Base-by-base conservation (phyloP, 2,888 invertebrate species). In the Phyllotreta striolata region DNA sequence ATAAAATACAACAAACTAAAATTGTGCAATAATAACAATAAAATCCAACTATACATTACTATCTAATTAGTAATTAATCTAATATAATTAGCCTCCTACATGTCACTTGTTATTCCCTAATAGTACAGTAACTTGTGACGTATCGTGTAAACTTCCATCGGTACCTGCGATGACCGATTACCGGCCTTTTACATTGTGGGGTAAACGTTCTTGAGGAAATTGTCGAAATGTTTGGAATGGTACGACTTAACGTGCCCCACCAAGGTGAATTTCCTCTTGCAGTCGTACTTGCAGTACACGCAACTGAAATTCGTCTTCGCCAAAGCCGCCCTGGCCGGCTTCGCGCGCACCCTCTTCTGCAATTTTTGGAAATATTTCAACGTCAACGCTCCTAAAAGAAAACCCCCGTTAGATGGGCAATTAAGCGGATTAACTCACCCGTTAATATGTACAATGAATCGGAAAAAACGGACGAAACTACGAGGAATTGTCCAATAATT, bases 211-310 rank as follows among this genome's bases (percentile, higher is more conserved):
- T 58, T 60, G 34, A 67, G 43, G 12, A 67, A 67, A 47, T 67
- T 60, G n/a, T 65, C 59, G 12, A 58, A 63, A 40, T 62, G 55
- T 24, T 65, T 67, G n/a, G 64, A 65, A 49, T 67, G 67, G 10
- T 66, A 67, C 8, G 63, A 63, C 43, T 64, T 67, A 5, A 67
- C 67, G 24, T 67, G 67, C n/a, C 65, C 65, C n/a, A 67, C 67
- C 39, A 67, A 49, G 0, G 65, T 67, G 44, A 67, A 67, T 38
- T 64, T 65, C 14, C 67, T 59, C 43, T 67, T 67, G 49, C 67
- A 67, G 34, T 60, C 62, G 37, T 67, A 67, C 51, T 67, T 67
- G 62, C 67, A 67, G 37, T 62, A 67, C 7, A 63, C 57, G 40
- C 67, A 67, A 24, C 63, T 65, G 52, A 67, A 67, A 14, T 63